phyloP scores from a whole-genome alignment of 2,113 vertebrate genomes.

The Misgurnus mizolepis region DNA sequence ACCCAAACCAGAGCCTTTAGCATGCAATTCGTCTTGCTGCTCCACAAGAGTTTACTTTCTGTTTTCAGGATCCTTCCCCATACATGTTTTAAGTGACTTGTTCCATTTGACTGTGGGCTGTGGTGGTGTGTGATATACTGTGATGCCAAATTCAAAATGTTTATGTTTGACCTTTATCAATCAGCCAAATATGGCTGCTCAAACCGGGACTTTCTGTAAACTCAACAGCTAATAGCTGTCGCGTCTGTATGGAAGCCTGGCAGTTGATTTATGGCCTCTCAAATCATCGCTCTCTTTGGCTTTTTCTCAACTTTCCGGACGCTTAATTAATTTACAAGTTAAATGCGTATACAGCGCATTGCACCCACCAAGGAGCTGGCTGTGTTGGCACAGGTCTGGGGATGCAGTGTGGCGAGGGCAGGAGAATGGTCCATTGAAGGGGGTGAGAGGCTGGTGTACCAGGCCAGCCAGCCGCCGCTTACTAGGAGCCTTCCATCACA shows the following conservation, averaged over 20 bases:
- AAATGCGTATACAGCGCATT: conserved; percentile 67
- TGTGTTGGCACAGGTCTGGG: conserved; percentile 61
- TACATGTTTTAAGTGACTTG: conserved; percentile 32
- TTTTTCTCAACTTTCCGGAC: conserved; percentile 69
- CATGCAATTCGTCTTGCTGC: conserved; percentile 26
- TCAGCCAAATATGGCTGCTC: conserved; percentile 55
- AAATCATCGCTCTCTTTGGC: conserved; percentile 61
- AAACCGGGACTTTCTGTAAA: conserved; percentile 60
- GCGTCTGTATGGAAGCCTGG: conserved; percentile 65
- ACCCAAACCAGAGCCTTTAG: conserved; percentile 28
- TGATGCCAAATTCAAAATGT: conserved; percentile 64
- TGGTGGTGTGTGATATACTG: conserved; percentile 33
- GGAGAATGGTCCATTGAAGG: conserved; percentile 76
- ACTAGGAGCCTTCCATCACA: conserved; percentile 74
- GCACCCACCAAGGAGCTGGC: conserved; percentile 71
- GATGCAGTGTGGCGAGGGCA: conserved; percentile 66
- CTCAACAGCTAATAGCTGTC: conserved; percentile 57
- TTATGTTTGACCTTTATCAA: conserved; percentile 68
- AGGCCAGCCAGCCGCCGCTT: conserved; percentile 69
- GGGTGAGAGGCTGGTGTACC: conserved; percentile 69
- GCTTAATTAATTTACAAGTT: conserved; percentile 73
- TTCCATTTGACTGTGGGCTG: conserved; percentile 46
- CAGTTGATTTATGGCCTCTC: conserved; percentile 67
- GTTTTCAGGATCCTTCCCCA: conserved; percentile 1
- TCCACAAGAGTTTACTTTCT: conserved; percentile 12